A percentile compares a stretch with the other conserved stretches of the same genome.
These are phyloP conservation scores for Myotis planiceps DNA, from an alignment of 2,797 vertebrate genomes.

Conservation along the genomic window DNA sequence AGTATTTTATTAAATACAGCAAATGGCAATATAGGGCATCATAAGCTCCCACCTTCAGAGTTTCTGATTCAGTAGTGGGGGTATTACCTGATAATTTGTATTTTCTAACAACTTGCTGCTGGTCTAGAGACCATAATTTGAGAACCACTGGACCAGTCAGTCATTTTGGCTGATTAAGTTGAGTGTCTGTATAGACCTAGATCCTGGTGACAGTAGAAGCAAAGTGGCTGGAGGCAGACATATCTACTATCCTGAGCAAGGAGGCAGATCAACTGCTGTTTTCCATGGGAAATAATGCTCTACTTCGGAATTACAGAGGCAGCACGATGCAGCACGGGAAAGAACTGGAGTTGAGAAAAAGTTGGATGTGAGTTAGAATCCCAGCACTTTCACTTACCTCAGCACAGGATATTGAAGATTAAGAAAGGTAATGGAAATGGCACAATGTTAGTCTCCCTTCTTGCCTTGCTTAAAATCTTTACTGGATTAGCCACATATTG, in stretches of 20 bases:
- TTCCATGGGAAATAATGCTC: neutral
- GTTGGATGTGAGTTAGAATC: neutral
- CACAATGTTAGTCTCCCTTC: neutral
- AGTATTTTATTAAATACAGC: neutral
- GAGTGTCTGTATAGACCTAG: neutral
- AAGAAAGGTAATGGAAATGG: neutral
- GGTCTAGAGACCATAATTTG: neutral
- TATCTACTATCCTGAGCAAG: neutral
- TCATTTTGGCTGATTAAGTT: neutral
- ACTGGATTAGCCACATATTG: neutral
- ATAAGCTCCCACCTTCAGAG: neutral
- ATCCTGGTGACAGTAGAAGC: neutral
- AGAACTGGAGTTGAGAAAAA: neutral
- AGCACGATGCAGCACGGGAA: neutral
- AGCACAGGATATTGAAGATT: neutral
- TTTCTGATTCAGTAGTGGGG: neutral
- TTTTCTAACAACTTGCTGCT: conserved; percentile 10
- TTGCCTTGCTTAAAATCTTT: neutral
- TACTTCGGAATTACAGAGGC: neutral
- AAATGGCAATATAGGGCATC: neutral
- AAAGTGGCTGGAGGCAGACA: neutral
- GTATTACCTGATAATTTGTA: neutral
- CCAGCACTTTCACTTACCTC: neutral
- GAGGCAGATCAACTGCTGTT: neutral
- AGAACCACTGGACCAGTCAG: neutral